Base-by-base conservation (phyloP, 1,140 invertebrate species). In the Phymastichus coffea region DNA sequence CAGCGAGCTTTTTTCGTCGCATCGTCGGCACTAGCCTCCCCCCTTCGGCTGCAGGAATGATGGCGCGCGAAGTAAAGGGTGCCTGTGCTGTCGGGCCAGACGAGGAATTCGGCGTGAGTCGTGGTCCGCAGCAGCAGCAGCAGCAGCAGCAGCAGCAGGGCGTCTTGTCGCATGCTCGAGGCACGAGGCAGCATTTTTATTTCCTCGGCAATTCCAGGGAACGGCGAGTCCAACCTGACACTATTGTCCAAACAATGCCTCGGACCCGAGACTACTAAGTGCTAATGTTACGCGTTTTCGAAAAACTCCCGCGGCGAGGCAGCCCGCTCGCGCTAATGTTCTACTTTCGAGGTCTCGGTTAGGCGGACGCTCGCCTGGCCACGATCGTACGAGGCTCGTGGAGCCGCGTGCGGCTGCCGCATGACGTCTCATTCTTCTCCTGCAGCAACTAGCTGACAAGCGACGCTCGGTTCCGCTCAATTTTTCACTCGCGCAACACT, bases 261-360 rank as follows among this genome's bases (percentile, higher is more conserved):
- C 17, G 61, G 57, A 61, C 56, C 63, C 59, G 47, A 59, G 66
- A 69, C 66, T 69, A 71, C 68, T 71, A 71, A 73, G 70, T 71
- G 68, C 65, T 65, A 64, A 70, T 70, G 69, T 73, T 72, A 72
- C 70, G 69, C 69, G 64, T 70, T 70, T 72, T 70, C 60, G 61
- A 69, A 70, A 69, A 70, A 66, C 67, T 66, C 67, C 68, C 51
- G 70, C 66, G 47, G 70, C 14, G 71, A 67, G 61, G 37, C n/a
- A n/a, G n/a, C n/a, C n/a, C n/a, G n/a, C n/a, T n/a, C 49, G 64
- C 23, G 51, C 63, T 63, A 57, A 57, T 61, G 51, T 65, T 58
- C 41, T 48, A 47, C 35, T 41, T 52, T 61, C 59, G 47, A 64
- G 55, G 52, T 57, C 63, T 44, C 48, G 14, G 30, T 10, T 28